Percentiles rank a stretch among this genome's conserved stretches.
Evolutionary conservation across 1,140 invertebrate species (phyloP).

Genomic region (Rhopalosiphum maidis): DNA sequence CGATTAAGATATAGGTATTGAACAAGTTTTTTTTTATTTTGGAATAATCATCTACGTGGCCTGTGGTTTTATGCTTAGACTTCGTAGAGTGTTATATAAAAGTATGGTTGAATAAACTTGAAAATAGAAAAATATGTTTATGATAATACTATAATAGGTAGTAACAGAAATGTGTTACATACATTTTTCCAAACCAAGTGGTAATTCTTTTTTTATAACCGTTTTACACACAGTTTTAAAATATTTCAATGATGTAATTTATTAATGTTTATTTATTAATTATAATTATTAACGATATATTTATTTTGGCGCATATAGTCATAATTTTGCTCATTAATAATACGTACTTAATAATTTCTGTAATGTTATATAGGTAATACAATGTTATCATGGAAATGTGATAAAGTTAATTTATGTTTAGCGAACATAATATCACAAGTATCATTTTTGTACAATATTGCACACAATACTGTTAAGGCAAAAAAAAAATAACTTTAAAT

Average conservation of each 20-base stretch:
- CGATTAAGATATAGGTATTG: no score
- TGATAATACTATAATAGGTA: neutral
- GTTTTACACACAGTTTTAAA: neutral
- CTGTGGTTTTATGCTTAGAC: neutral
- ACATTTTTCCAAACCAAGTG: neutral
- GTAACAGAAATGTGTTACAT: neutral
- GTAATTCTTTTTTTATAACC: neutral
- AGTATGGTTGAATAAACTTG: neutral
- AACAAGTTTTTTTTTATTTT: neutral
- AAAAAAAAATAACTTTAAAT: no score
- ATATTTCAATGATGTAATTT: neutral
- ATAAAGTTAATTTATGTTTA: no score
- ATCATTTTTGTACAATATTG: no score
- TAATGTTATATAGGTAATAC: no score
- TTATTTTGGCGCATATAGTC: neutral
- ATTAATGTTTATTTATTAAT: neutral
- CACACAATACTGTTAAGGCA: no score
- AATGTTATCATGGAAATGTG: no score
- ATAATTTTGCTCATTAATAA: no score
- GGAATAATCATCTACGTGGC: neutral
- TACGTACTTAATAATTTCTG: no score
- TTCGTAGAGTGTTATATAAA: neutral
- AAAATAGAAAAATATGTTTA: neutral
- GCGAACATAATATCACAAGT: no score
- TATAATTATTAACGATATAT: neutral